These are phyloP conservation scores for Corythoichthys intestinalis DNA, from an alignment of 2,113 vertebrate genomes.

Conservation along the genomic window DNA sequence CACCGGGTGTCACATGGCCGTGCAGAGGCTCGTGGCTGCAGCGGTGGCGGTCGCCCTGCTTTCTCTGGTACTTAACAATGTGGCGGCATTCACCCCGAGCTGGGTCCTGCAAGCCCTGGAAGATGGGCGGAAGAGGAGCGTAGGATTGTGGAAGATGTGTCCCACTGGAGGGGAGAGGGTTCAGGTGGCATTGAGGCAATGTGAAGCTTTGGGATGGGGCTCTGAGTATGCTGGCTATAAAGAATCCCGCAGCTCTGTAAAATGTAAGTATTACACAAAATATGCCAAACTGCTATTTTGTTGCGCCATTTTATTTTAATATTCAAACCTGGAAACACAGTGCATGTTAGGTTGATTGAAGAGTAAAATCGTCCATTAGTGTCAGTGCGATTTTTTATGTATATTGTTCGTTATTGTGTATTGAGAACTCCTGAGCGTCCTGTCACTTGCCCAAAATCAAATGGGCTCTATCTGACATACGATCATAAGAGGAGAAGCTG, in stretches of 20 bases:
- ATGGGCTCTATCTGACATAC: not conserved
- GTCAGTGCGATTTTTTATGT: not conserved
- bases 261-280: slow-evolving; percentile 77
- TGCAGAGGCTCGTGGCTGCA: slow-evolving; percentile 88
- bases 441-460: not conserved
- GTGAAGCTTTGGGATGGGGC: slow-evolving; percentile 87
- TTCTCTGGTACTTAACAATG: slow-evolving; percentile 91
- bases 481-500: not conserved
- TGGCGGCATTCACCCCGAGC: slow-evolving; percentile 89
- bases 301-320: not conserved
- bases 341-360: not conserved
- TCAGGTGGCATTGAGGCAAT: slow-evolving; percentile 73
- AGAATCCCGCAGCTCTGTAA: slow-evolving; percentile 92
- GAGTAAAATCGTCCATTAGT: not conserved
- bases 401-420: not conserved
- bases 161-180: slow-evolving; percentile 67
- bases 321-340: not conserved
- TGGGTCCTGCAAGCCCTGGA: slow-evolving; percentile 92
- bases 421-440: not conserved
- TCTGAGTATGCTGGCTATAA: slow-evolving; percentile 87
- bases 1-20: slow-evolving; percentile 78
- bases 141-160: slow-evolving; percentile 94
- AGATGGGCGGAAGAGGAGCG: slow-evolving; percentile 87
- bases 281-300: not conserved
- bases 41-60: slow-evolving; percentile 90